phyloP scores from a whole-genome alignment of 2,888 invertebrate species.

The Caenorhabditis sp. region DNA sequence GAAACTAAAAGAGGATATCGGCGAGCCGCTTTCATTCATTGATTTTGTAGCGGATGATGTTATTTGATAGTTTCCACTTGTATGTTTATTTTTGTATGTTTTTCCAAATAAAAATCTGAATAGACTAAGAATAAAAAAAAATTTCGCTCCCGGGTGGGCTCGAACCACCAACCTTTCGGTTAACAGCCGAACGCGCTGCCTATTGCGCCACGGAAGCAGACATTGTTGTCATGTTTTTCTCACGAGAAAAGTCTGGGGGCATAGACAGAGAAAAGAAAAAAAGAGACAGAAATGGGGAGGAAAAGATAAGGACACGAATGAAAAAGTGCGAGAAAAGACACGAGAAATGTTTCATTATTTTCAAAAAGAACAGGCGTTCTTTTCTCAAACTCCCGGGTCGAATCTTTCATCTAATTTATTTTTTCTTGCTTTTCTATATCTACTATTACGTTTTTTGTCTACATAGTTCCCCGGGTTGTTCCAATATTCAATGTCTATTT shows the following conservation, averaged over 20 bases:
- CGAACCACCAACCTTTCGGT: slow-evolving; percentile 66
- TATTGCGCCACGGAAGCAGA: slow-evolving; percentile 21
- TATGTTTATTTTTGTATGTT: neutral
- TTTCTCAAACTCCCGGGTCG: slow-evolving; percentile 9
- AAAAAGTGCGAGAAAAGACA: slow-evolving; percentile 7
- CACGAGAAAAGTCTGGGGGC: neutral
- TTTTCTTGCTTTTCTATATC: neutral
- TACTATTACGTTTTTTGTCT: neutral
- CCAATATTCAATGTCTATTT: neutral
- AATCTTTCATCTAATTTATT: slow-evolving; percentile 2
- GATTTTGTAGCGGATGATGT: slow-evolving; percentile 33
- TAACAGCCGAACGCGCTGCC: slow-evolving; percentile 21
- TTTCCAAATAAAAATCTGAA: neutral
- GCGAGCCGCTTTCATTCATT: slow-evolving; percentile 28
- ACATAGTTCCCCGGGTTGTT: neutral
- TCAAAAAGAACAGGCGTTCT: slow-evolving; percentile 40
- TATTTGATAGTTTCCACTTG: neutral
- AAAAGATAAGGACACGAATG: neutral
- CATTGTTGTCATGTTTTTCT: neutral
- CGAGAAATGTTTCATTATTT: slow-evolving; percentile 11
- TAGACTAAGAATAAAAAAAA: neutral
- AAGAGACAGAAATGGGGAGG: neutral
- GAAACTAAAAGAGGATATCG: slow-evolving; percentile 42
- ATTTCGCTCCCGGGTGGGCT: slow-evolving; percentile 57
- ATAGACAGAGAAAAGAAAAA: neutral